Percentiles rank a stretch among this genome's conserved stretches.
Evolutionary conservation across 2,888 invertebrate species (phyloP).

Genomic region (Hipparchia semele): DNA sequence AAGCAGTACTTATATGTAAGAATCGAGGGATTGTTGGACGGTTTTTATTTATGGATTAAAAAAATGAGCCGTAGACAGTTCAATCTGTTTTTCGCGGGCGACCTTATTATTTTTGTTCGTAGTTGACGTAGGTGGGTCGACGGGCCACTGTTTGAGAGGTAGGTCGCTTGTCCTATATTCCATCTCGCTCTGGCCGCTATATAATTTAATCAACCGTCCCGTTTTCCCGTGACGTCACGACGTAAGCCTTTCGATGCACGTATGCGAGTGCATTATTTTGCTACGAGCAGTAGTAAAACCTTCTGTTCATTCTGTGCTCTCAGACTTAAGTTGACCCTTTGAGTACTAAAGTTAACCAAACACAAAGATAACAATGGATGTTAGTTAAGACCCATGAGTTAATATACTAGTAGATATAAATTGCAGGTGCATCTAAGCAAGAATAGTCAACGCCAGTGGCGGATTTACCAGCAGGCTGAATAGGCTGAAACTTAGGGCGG

Average conservation of each 20-base stretch:
- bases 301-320: not conserved
- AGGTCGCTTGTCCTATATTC: conserved; percentile 82
- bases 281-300: conserved; percentile 50
- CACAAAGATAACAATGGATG: no score
- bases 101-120: conserved; percentile 57
- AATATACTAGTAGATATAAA: no score
- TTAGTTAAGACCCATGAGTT: no score
- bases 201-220: conserved; percentile 49
- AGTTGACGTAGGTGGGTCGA: conserved; percentile 60
- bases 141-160: conserved; percentile 58
- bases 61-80: no score
- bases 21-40: conserved; percentile 23
- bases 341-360: no score
- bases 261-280: conserved; percentile 60
- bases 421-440: no score
- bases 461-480: no score
- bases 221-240: conserved; percentile 74
- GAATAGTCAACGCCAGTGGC: no score
- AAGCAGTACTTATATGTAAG: not conserved
- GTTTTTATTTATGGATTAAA: no score
- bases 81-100: conserved; percentile 40
- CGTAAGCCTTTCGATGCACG: conserved; percentile 58
- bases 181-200: conserved; percentile 52
- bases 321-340: not conserved
- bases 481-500: no score